Percentiles rank a stretch among this genome's conserved stretches.
These are phyloP conservation scores for Argentina silus DNA, from an alignment of 2,797 vertebrate species.

Conservation along the genomic window DNA sequence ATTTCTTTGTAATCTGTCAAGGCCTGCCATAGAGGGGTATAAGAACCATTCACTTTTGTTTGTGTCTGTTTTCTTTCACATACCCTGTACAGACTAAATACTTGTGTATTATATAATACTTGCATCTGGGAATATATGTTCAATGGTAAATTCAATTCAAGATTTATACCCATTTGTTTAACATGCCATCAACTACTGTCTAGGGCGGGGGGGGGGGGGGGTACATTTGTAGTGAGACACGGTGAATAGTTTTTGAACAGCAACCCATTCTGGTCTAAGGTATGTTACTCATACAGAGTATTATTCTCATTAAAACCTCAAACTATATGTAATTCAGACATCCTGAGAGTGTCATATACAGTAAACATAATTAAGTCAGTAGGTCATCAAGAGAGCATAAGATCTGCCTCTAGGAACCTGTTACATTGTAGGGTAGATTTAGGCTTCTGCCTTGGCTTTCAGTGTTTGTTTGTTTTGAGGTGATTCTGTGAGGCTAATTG, in stretches of 20 bases:
- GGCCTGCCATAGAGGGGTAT: constrained; percentile 19
- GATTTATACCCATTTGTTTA: too few species aligned
- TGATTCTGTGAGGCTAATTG: constrained; percentile 35
- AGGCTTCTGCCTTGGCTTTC: constrained; percentile 20
- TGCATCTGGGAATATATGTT: too few species aligned
- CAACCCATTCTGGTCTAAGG: not conserved
- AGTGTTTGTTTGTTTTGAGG: constrained; percentile 53
- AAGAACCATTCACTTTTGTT: constrained; percentile 35
- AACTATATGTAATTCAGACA: not conserved
- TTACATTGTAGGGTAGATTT: constrained; percentile 1
- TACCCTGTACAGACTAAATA: constrained; percentile 77
- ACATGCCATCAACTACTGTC: too few species aligned
- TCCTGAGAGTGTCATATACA: constrained; percentile 1
- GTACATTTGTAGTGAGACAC: not conserved
- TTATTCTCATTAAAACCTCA: not conserved
- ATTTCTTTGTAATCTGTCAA: constrained; percentile 47
- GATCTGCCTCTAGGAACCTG: constrained; percentile 4
- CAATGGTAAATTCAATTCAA: too few species aligned
- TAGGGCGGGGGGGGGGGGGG: too few species aligned
- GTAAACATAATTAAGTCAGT: constrained; percentile 57
- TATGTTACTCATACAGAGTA: not conserved
- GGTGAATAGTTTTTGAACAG: not conserved
- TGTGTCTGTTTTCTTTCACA: constrained; percentile 19
- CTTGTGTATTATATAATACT: too few species aligned
- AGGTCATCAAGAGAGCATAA: not conserved